These are phyloP conservation scores for Cisticola juncidis DNA, from an alignment of 2,113 vertebrate genomes.

Conservation along the genomic window DNA sequence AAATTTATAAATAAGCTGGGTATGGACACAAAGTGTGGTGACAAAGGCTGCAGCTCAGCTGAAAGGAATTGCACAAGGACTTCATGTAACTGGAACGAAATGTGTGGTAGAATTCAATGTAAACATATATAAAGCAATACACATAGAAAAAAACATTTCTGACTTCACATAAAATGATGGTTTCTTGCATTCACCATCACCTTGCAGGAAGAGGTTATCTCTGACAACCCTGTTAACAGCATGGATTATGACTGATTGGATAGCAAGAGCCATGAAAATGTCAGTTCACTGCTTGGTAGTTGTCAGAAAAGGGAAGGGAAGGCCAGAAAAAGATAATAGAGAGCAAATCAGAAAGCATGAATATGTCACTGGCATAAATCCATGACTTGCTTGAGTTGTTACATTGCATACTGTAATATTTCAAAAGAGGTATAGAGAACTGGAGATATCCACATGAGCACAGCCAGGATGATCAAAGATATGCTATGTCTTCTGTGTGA, in stretches of 20 bases:
- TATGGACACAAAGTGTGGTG: background rate
- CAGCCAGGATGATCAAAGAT: accelerated
- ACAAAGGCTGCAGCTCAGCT: background rate
- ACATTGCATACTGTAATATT: background rate
- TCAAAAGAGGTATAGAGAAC: background rate
- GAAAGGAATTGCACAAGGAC: background rate
- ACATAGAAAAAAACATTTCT: background rate
- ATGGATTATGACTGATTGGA: background rate
- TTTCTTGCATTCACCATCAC: background rate
- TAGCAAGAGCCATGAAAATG: background rate
- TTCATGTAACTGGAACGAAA: background rate
- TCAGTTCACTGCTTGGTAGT: background rate
- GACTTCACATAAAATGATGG: background rate
- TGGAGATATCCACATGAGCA: background rate
- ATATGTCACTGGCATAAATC: background rate
- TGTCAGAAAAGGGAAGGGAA: background rate
- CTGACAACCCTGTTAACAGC: background rate
- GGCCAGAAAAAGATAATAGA: background rate
- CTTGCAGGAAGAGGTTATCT: background rate
- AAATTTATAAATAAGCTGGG: background rate
- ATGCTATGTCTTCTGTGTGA: background rate
- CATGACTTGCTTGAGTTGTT: background rate
- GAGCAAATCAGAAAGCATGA: background rate
- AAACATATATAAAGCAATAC: background rate
- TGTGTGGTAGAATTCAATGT: background rate